Evolutionary conservation across 2,113 vertebrate genomes (phyloP), one percentile per base, ranked within the genome.

Genomic region (Oxygymnocypris stewartii): DNA sequence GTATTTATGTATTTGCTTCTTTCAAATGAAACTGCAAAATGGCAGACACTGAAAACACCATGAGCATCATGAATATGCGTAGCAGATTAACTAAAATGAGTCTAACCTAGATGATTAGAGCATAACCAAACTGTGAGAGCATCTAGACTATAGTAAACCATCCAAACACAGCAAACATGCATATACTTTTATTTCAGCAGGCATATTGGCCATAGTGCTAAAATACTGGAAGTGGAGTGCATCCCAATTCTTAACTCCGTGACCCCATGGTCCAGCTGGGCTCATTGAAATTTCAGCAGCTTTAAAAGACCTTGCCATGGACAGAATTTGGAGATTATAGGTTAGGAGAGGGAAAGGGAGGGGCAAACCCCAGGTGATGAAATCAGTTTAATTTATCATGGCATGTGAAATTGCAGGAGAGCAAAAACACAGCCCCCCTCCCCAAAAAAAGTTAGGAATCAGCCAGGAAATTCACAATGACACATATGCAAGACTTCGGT

Each of bases 271-370:
- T 85, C 87, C 69, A 79, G 59, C 35, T 73, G 75, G 18, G 88
- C 89, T 61, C 81, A 69, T 61, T 35, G 90, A 93, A 91, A 91
- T 91, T 92, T 92, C 59, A 88, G 87, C 76, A 81, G 65, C 86
- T 69, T 84, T 80, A 71, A 37, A 86, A 80, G 54, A 61, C 54
- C 31, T 61, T 80, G 78, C 35, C 18, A 37, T 61, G 31, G 28
- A 79, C 54, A 57, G 51, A 23, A 10, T 13, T 80, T 76, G 40
- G 57, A 81, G 89, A 86, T 92, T 92, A 90, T 89, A 88, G 87
- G 86, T 92, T 91, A 92, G 87, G 79, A 87, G 49, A 85, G 73
- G 59, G 86, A 89, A 88, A 84, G 86, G 92, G 85, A 87, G 89
- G 84, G 78, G 90, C 75, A 47, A 49, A 88, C 90, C 92, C 89